Conservation (phyloP, 2,797 vertebrate genomes). For the Lepidocolaptes lacrymiger region DNA sequence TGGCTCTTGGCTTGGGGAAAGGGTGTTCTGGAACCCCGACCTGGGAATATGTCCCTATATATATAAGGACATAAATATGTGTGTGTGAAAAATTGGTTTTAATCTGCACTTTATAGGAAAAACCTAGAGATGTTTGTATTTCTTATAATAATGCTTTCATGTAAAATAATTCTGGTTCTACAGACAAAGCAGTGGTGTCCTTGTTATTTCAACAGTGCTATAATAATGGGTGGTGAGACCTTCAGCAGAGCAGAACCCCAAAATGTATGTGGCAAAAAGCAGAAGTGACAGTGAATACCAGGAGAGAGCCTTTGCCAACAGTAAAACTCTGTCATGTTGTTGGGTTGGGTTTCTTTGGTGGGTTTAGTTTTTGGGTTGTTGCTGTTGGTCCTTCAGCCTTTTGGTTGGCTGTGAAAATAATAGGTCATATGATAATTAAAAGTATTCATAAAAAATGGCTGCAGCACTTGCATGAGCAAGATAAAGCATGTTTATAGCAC, state of each 20-base stretch:
- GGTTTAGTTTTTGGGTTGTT: neutral
- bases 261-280: neutral
- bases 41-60: neutral
- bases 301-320: neutral
- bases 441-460: neutral
- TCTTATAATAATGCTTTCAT: neutral
- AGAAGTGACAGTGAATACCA: neutral
- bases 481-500: neutral
- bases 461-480: neutral
- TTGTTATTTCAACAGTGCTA: neutral
- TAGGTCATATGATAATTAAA: neutral
- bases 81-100: neutral
- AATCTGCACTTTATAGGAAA: neutral
- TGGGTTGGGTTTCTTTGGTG: fast-evolving
- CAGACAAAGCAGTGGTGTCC: too few relatives aligned
- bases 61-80: neutral
- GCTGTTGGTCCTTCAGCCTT: neutral
- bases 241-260: neutral
- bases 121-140: neutral
- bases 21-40: neutral
- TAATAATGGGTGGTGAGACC: neutral
- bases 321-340: neutral
- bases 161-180: neutral
- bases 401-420: neutral
- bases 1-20: neutral